Conservation (phyloP, 2,888 invertebrate genomes). For the Polydrusus tereticollis region DNA sequence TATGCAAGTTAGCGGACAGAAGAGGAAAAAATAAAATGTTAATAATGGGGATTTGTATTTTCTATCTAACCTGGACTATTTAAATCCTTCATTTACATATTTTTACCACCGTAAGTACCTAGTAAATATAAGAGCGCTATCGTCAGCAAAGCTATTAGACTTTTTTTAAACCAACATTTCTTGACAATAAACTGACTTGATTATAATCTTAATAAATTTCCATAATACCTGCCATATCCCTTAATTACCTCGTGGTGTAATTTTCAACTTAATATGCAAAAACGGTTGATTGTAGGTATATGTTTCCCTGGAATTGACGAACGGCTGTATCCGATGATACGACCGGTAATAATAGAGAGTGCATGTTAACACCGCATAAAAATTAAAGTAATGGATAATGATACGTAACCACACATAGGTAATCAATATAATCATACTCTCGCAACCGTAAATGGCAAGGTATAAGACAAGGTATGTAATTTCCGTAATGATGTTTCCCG, state of each 20-base stretch:
- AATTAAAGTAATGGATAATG: constrained; percentile 38
- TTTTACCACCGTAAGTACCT: too few species aligned
- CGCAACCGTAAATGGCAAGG: constrained; percentile 14
- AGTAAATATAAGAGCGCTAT: too few species aligned
- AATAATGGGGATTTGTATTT: too few species aligned
- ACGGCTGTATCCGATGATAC: constrained; percentile 23
- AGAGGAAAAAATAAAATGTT: too few species aligned
- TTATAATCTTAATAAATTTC: too few species aligned
- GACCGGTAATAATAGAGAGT: constrained; percentile 22
- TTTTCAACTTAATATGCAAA: constrained; percentile 15
- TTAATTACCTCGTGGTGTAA: background rate
- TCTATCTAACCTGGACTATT: too few species aligned
- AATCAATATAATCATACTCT: constrained; percentile 21
- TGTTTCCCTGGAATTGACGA: constrained; percentile 17
- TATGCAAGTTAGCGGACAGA: too few species aligned
- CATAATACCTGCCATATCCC: too few species aligned
- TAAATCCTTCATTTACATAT: too few species aligned
- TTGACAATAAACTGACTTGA: too few species aligned
- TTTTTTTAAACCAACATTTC: too few species aligned
- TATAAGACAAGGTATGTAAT: constrained; percentile 14
- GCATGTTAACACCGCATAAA: constrained; percentile 39
- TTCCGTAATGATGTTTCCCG: constrained; percentile 22
- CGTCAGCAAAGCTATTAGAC: too few species aligned
- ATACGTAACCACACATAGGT: constrained; percentile 18
- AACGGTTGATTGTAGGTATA: constrained; percentile 15